Evolutionary conservation across 2,888 invertebrate species (phyloP).

Genomic region (Hydriomena furcata): DNA sequence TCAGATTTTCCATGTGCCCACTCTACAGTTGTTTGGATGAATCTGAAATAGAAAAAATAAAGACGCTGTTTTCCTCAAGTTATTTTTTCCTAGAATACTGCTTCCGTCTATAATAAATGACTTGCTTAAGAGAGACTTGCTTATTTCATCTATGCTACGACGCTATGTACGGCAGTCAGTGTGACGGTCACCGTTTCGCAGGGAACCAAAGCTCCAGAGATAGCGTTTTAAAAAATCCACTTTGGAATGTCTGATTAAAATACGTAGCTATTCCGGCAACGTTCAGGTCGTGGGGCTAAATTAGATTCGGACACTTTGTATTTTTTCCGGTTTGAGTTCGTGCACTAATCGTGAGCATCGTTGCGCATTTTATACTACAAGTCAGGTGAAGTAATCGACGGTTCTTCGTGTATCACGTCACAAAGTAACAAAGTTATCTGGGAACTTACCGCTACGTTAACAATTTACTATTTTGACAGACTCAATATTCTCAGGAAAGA

Average conservation of each 20-base stretch:
- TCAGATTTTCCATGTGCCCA: conserved; percentile 36
- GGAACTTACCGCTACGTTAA: conserved; percentile 5
- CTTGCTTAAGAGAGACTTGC: no score
- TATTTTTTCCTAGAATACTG: no score
- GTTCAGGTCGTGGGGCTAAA: conserved; percentile 66
- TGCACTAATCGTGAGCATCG: conserved; percentile 51
- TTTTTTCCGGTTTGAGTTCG: conserved; percentile 64
- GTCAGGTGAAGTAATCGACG: conserved; percentile 42
- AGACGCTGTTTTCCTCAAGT: conserved; percentile 44
- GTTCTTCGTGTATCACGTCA: not conserved
- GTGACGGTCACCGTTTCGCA: no score
- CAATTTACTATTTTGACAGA: not conserved
- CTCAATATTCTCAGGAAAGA: not conserved
- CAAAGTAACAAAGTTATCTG: conserved; percentile 13
- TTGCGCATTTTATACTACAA: conserved; percentile 45
- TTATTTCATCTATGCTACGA: no score
- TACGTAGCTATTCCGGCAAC: conserved; percentile 53
- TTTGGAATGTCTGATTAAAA: conserved; percentile 78
- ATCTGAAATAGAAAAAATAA: conserved; percentile 54
- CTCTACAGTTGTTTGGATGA: conserved; percentile 41
- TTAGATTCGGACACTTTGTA: conserved; percentile 68
- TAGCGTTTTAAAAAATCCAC: conserved; percentile 61
- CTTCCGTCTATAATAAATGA: no score
- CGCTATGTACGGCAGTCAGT: no score
- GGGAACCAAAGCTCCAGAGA: conserved; percentile 1